Evolutionary conservation across 2,113 vertebrate species (phyloP).

Genomic region (Aptenodytes patagonicus): DNA sequence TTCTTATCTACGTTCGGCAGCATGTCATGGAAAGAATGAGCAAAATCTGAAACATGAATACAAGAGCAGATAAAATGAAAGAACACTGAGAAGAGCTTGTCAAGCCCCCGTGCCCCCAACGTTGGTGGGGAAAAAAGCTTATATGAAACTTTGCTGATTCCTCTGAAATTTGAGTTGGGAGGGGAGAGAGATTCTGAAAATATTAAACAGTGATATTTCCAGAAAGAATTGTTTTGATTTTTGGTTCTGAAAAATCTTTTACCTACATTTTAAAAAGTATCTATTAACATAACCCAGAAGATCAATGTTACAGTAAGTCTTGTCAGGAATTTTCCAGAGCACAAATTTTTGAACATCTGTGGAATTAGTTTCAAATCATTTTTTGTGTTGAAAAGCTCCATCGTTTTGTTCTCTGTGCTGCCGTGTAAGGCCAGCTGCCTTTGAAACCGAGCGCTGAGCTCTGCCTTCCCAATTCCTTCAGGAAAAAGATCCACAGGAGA

Average conservation of each 20-base stretch:
- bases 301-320: not conserved
- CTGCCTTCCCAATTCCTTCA: conserved; percentile 17
- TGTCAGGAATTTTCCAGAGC: not conserved
- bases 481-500: not conserved
- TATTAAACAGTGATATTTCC: not conserved
- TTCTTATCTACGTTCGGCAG: not conserved
- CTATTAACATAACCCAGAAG: not conserved
- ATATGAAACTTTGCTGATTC: not conserved
- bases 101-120: not conserved
- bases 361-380: not conserved
- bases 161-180: not conserved
- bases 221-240: not conserved
- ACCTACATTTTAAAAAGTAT: not conserved
- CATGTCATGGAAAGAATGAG: not conserved
- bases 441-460: not conserved
- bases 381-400: not conserved
- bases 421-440: not conserved
- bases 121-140: not conserved
- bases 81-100: not conserved
- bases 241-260: not conserved
- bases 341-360: not conserved
- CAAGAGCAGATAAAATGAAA: not conserved
- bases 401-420: not conserved
- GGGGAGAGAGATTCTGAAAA: not conserved
- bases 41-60: conserved; percentile 6